phyloP scores from a whole-genome alignment of 1,140 invertebrate genomes.

The Megalopta genalis region DNA sequence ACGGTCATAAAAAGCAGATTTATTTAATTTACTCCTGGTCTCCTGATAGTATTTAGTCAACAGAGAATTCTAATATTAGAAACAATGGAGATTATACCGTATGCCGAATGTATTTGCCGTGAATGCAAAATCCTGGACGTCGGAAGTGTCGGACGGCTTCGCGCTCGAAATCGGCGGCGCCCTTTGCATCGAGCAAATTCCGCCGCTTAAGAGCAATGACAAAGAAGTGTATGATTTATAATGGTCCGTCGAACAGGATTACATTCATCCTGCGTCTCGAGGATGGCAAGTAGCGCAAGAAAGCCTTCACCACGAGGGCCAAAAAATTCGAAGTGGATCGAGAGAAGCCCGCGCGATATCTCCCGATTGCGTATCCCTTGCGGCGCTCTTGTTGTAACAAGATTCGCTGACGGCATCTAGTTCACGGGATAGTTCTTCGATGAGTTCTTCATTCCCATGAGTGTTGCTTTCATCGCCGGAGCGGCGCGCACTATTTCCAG shows the following conservation, averaged over 20 bases:
- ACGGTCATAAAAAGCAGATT: too few species aligned
- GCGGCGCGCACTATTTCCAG: slow-evolving; percentile 12
- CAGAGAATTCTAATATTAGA: too few species aligned
- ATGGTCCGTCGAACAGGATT: neutral
- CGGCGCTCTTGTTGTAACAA: slow-evolving; percentile 37
- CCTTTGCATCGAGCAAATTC: neutral
- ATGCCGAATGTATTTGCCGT: too few species aligned
- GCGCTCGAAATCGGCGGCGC: too few species aligned
- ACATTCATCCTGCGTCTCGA: neutral
- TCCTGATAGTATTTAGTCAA: too few species aligned
- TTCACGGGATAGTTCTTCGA: slow-evolving; percentile 44
- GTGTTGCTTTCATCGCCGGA: slow-evolving; percentile 43
- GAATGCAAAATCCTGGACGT: too few species aligned
- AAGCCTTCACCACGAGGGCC: slow-evolving; percentile 4
- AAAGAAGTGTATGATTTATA: neutral
- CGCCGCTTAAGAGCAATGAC: neutral
- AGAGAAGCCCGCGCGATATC: slow-evolving; percentile 34
- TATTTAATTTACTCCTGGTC: too few species aligned
- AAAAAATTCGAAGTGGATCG: slow-evolving; percentile 48
- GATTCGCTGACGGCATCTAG: slow-evolving; percentile 49
- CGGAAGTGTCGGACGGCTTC: too few species aligned
- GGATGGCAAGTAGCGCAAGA: slow-evolving; percentile 34
- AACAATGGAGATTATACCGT: too few species aligned
- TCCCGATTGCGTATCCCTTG: slow-evolving; percentile 31
- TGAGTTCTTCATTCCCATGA: slow-evolving; percentile 48